Percentiles rank a stretch among this genome's conserved stretches.
phyloP scores from a whole-genome alignment of 2,797 vertebrate species.

The Spinus pinus region DNA sequence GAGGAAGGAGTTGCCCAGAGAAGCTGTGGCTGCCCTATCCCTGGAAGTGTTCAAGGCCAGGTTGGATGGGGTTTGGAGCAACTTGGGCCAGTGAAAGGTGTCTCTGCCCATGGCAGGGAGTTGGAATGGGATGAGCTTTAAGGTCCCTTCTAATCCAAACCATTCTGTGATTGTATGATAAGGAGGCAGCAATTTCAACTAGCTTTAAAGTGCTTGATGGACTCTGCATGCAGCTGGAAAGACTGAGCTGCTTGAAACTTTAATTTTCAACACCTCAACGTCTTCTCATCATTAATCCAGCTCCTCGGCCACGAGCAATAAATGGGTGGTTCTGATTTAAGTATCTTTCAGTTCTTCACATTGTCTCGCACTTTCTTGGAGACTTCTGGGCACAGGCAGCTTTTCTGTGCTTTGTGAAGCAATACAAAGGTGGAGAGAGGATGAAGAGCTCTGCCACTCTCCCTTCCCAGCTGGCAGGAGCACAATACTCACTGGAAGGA shows the following conservation, averaged over 20 bases:
- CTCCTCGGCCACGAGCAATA: background rate
- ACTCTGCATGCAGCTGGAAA: background rate
- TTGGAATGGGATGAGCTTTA: background rate
- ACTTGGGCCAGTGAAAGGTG: background rate
- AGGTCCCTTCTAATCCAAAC: background rate
- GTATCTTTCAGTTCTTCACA: background rate
- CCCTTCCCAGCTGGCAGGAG: background rate
- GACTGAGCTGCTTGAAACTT: background rate
- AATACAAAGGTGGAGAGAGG: background rate
- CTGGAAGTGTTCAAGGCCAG: background rate
- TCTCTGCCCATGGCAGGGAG: background rate
- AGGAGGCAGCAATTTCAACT: background rate
- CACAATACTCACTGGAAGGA: background rate
- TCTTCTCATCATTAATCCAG: fast-evolving
- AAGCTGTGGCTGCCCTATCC: background rate
- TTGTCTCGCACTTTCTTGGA: background rate
- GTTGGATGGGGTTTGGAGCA: background rate
- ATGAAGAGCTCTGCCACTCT: background rate
- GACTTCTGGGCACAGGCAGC: background rate
- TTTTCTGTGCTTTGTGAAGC: background rate
- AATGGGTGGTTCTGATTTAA: background rate
- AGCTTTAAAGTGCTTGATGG: background rate
- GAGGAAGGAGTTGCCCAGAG: background rate
- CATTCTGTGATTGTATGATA: background rate
- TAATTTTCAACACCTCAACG: fast-evolving